Conservation (phyloP, 2,888 invertebrate genomes). For the Orgyia antiqua region DNA sequence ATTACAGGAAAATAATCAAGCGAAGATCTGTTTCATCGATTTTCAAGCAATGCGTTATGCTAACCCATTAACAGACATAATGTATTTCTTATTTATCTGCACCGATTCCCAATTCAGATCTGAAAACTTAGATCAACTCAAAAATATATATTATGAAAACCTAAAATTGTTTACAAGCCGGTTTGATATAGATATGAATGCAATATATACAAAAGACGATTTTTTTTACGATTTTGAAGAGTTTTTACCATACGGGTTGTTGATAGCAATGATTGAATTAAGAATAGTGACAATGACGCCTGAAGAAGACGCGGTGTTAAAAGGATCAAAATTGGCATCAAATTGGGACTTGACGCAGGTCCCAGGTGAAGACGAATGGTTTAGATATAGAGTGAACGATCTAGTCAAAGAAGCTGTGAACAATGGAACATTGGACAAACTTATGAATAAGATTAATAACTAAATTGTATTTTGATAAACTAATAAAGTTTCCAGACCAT, state of each 20-base stretch:
- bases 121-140: constrained; percentile 39
- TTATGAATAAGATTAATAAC: constrained; percentile 28
- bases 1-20: constrained; percentile 40
- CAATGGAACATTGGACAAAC: constrained; percentile 46
- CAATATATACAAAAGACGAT: constrained; percentile 39
- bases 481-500: too few relatives aligned
- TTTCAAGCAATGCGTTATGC: constrained; percentile 61
- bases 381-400: constrained; percentile 49
- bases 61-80: constrained; percentile 53
- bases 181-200: constrained; percentile 39
- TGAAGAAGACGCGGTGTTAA: constrained; percentile 36
- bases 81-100: constrained; percentile 53
- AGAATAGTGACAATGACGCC: constrained; percentile 39
- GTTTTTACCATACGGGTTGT: constrained; percentile 45
- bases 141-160: constrained; percentile 44
- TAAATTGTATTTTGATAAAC: background rate
- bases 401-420: constrained; percentile 43
- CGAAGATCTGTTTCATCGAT: constrained; percentile 53
- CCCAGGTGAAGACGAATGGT: constrained; percentile 30
- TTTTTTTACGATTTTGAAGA: constrained; percentile 44
- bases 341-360: constrained; percentile 20
- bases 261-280: constrained; percentile 52
- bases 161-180: constrained; percentile 38
- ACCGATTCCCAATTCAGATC: constrained; percentile 55
- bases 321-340: constrained; percentile 24